Evolutionary conservation across 2,797 vertebrate genomes (phyloP), one percentile per base, ranked within the genome.

Genomic region (Gymnodraco acuticeps): DNA sequence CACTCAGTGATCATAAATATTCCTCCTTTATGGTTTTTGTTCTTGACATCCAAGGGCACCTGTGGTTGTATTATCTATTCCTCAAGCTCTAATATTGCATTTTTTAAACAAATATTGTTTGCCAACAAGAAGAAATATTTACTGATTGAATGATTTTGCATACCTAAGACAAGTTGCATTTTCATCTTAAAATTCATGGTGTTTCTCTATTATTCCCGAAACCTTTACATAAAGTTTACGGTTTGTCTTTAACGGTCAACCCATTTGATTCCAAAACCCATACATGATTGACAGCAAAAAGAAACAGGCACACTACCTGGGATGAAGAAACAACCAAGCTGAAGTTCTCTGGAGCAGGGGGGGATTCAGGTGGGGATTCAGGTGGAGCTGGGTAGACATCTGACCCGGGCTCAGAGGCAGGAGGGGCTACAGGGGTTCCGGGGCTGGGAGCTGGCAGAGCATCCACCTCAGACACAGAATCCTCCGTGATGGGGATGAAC

Each of bases 401-500:
- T 12, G 47, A 61, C 13, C 33, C 86, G 12, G 87, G 73, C 55
- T 56, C 61, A 45, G 86, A 54, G 2, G 54, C 41, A 1, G 85
- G 33, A 13, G 87, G 73, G 42, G 58, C 61, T 58, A 74, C 16
- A 59, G 72, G 83, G 2, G 86, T 80, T 8, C 75, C 81, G 10
- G 95, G 95, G 82, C 95, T 96, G 6, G 92, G 95, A 73, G 93
- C 91, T n/a, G 95, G 95, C 79, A 98, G 87, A 5, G 89, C 95
- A 4, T 98, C 98, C 42, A 87, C 96, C 88, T 99, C 98, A 0
- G 98, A 99, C 38, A 96, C 94, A 0, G 98, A 98, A 89, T 99
- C 98, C 83, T 99, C 98, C 0, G 97, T 99, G 75, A 97, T 93
- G 0, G 95, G 94, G 1, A 98, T 84, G 10, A 99, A 99, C 82